These are phyloP conservation scores for Epizoanthus rinbou DNA, from an alignment of 92 coral and sea anemone species.

Conservation along the genomic window DNA sequence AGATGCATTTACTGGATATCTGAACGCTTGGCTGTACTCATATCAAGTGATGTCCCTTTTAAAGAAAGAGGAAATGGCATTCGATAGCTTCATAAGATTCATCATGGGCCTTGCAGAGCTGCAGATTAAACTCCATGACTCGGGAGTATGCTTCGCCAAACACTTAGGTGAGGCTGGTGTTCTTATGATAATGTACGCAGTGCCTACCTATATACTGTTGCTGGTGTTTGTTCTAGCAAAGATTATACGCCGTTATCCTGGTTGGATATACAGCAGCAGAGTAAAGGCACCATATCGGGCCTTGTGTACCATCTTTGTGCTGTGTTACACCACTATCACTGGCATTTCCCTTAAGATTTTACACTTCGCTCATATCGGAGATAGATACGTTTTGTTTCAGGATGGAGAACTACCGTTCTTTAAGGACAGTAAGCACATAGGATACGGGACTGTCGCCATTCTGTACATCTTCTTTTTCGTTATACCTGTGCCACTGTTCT, in stretches of 20 bases:
- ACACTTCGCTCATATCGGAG: constrained; percentile 58
- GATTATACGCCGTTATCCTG: constrained; percentile 67
- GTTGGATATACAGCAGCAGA: constrained; percentile 80
- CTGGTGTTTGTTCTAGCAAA: constrained; percentile 64
- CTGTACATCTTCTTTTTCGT: constrained; percentile 37
- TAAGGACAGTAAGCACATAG: not conserved
- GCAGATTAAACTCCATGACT: constrained; percentile 51
- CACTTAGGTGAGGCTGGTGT: constrained; percentile 81
- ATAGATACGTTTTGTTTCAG: constrained; percentile 34
- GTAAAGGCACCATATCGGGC: constrained; percentile 86
- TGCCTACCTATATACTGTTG: constrained; percentile 74
- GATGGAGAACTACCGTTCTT: constrained; percentile 19
- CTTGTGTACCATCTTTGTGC: constrained; percentile 85
- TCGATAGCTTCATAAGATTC: constrained; percentile 71
- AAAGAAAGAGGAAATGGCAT: constrained; percentile 56
- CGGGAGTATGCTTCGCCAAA: constrained; percentile 62
- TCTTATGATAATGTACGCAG: constrained; percentile 62
- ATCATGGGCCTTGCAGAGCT: constrained; percentile 71
- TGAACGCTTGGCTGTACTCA: constrained; percentile 64
- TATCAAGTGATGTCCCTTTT: constrained; percentile 62
- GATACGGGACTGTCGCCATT: constrained; percentile 29
- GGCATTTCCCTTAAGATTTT: constrained; percentile 77
- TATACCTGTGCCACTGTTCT: constrained; percentile 52
- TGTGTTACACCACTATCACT: constrained; percentile 88
- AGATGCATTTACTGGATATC: constrained; percentile 57